Evolutionary conservation across 2,113 vertebrate genomes (phyloP).

Genomic region (Coracopsis vasa): DNA sequence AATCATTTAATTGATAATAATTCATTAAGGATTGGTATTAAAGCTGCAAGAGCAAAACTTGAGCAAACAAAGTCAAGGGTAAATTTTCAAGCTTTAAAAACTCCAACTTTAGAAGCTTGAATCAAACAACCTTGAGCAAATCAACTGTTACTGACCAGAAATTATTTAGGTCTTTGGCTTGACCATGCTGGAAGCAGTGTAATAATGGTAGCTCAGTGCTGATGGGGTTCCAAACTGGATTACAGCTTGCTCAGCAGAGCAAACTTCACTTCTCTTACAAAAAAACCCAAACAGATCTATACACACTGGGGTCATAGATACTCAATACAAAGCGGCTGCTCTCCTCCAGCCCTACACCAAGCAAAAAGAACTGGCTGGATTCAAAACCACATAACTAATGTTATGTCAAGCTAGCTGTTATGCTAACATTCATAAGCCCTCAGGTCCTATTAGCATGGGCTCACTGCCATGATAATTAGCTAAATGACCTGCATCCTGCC

Average conservation of each 20-base stretch:
- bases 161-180: background rate
- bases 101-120: background rate
- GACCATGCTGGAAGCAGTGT: rapidly evolving
- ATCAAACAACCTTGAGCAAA: background rate
- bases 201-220: rapidly evolving
- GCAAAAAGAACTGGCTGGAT: background rate
- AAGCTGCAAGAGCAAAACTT: slow-evolving; percentile 11
- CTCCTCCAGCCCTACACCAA: background rate
- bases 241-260: background rate
- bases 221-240: rapidly evolving
- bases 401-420: background rate
- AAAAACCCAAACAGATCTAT: background rate
- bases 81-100: background rate
- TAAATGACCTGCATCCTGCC: slow-evolving; percentile 36
- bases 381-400: background rate
- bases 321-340: background rate
- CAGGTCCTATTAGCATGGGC: slow-evolving; percentile 14
- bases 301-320: rapidly evolving
- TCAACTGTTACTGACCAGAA: background rate
- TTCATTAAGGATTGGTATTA: background rate
- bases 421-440: background rate
- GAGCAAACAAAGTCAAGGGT: background rate
- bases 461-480: slow-evolving; percentile 35
- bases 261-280: background rate
- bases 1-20: slow-evolving; percentile 8